Base-by-base conservation (phyloP, 2,888 invertebrate genomes). In the Helobdella robusta region DNA sequence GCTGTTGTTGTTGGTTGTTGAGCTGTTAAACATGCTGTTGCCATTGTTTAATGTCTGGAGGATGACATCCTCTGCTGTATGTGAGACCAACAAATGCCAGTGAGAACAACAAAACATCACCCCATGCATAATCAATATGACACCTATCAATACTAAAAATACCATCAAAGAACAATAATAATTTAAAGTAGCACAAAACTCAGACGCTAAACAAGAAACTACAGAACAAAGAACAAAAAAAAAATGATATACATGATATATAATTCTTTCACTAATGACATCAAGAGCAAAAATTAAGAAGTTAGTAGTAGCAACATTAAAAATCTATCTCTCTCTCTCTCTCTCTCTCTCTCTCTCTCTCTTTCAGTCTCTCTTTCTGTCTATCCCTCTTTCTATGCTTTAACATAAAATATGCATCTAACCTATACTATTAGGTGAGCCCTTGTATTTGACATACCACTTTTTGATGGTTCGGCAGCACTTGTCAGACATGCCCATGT, bases 381-480 rank as follows among this genome's bases (percentile, higher is more conserved):
- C n/a, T 50, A 6, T 25, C 18, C 50, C 50, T 4, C 50, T 25
- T 18, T 25, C n/a, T 50, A n/a, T 18, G n/a, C n/a, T n/a, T n/a
- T 25, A 5, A n/a, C 50, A 50, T 4, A 4, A 4, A 50, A 5
- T n/a, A 40, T n/a, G 28, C 8, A 30, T n/a, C 69, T 50, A 59
- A 72, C 72, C 71, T 56, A 72, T 69, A 36, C 70, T 66, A 56
- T 65, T 66, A 20, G 72, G 72, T 58, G 71, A 62, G 46, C 70
- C 70, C 46, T 67, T 63, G 63, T 68, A 81, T 66, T 79, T 77
- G 65, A 81, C 72, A 70, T 80, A 81, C 82, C 82, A 82, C 67
- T 75, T 75, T 73, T 81, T 81, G 70, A 82, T 81, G 70, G 80
- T 78, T 66, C 77, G 76, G 66, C 80, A 76, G 69, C 81, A 79